phyloP scores from a whole-genome alignment of 2,797 vertebrate genomes.

The Moxostoma hubbsi region DNA sequence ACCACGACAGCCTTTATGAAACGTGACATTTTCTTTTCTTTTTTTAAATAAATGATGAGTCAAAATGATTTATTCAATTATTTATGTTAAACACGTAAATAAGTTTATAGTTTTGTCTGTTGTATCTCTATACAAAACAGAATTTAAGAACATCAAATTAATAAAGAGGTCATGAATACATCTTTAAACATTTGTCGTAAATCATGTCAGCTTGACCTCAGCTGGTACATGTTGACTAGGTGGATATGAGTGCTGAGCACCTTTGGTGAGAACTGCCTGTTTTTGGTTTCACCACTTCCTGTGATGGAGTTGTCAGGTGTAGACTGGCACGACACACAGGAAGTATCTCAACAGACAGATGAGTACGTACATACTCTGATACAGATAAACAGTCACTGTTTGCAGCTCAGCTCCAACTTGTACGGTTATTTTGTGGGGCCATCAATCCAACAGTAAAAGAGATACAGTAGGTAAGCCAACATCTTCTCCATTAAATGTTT shows the following conservation, averaged over 20 bases:
- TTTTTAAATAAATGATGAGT: no score
- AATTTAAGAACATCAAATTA: not conserved
- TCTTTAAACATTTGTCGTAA: not conserved
- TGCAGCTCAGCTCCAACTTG: not conserved
- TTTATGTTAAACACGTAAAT: no score
- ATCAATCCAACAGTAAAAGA: not conserved
- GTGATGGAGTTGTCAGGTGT: slow-evolving; percentile 49
- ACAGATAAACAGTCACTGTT: slow-evolving; percentile 15
- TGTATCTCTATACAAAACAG: not conserved
- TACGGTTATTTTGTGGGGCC: not conserved
- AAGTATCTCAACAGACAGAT: slow-evolving; percentile 33
- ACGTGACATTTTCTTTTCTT: no score
- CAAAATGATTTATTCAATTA: no score
- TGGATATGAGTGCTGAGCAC: slow-evolving; percentile 14
- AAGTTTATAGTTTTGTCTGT: no score
- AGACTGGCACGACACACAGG: slow-evolving; percentile 46
- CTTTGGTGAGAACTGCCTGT: slow-evolving; percentile 30
- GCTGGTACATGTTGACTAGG: not conserved
- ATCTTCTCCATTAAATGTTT: not conserved
- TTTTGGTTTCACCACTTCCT: slow-evolving; percentile 57
- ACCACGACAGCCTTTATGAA: no score
- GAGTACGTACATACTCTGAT: not conserved
- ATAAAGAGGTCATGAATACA: not conserved
- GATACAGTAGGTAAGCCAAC: not conserved
- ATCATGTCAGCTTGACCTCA: not conserved